A percentile compares a stretch with the other conserved stretches of the same genome.
Conservation (phyloP, 92 coral and sea anemone species). For the Bergia sp. region DNA sequence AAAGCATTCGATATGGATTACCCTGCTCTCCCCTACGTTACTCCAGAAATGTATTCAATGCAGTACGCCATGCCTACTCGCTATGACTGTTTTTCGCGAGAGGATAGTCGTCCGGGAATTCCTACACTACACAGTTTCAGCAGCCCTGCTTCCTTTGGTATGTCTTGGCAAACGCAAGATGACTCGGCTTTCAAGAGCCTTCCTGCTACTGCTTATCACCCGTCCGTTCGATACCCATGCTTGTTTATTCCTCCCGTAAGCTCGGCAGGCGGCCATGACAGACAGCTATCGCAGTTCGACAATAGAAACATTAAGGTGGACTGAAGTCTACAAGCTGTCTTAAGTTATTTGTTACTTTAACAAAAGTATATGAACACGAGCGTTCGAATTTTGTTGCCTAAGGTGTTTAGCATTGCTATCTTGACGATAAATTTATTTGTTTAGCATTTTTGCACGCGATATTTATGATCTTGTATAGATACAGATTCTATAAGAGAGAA, state of each 20-base stretch:
- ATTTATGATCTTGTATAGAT: slow-evolving; percentile 30
- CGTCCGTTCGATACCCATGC: slow-evolving; percentile 76
- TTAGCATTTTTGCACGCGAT: slow-evolving; percentile 27
- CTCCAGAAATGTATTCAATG: slow-evolving; percentile 68
- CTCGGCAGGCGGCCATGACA: slow-evolving; percentile 37
- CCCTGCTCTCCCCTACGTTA: slow-evolving; percentile 60
- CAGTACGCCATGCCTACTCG: slow-evolving; percentile 75
- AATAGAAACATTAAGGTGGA: slow-evolving; percentile 45
- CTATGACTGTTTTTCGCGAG: slow-evolving; percentile 61
- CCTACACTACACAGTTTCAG: slow-evolving; percentile 45
- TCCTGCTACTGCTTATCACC: slow-evolving; percentile 50
- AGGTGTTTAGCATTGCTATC: slow-evolving; percentile 30
- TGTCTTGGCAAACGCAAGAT: slow-evolving; percentile 78
- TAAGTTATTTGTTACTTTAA: slow-evolving; percentile 37
- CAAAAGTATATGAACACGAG: slow-evolving; percentile 22
- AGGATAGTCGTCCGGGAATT: slow-evolving; percentile 44
- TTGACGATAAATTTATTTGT: slow-evolving; percentile 34
- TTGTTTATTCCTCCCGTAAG: slow-evolving; percentile 69
- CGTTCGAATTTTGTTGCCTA: background rate
- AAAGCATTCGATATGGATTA: slow-evolving; percentile 46
- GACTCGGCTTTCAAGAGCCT: slow-evolving; percentile 77
- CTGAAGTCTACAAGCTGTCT: slow-evolving; percentile 8
- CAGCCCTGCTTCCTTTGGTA: slow-evolving; percentile 69
- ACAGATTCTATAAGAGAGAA: background rate
- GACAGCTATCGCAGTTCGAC: slow-evolving; percentile 42